Conservation (phyloP, 2,797 vertebrate genomes). For the Parauchenoglanis ngamensis region DNA sequence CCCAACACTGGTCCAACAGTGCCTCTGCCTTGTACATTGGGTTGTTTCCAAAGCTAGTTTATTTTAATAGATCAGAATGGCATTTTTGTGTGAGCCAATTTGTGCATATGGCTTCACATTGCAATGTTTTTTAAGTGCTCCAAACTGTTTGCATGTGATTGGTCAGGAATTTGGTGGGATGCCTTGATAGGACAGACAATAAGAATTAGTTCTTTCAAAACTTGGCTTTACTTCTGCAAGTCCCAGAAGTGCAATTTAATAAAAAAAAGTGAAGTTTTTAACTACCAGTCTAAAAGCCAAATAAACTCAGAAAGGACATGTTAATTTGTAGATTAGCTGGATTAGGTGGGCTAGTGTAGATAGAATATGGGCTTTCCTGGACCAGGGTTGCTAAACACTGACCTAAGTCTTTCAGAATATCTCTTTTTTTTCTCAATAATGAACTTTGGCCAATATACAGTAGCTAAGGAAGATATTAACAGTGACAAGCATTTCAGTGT, state of each 20-base stretch:
- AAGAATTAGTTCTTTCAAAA: neutral
- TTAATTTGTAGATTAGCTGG: neutral
- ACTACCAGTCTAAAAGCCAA: too few species aligned
- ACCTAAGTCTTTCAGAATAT: neutral
- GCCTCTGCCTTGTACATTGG: neutral
- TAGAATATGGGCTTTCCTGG: neutral
- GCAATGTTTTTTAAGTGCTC: neutral
- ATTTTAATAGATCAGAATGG: neutral
- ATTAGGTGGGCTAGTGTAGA: neutral
- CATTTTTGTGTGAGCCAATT: neutral
- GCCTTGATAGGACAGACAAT: neutral
- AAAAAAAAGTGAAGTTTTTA: neutral
- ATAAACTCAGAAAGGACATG: neutral
- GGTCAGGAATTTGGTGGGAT: neutral
- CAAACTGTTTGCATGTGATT: neutral
- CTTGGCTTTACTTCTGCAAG: neutral
- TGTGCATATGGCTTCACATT: neutral
- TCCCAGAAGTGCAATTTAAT: neutral
- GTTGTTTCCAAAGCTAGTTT: neutral
- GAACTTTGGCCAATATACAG: neutral
- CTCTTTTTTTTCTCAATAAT: neutral
- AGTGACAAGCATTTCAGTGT: neutral
- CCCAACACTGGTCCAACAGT: constrained; percentile 2
- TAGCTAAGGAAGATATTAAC: neutral
- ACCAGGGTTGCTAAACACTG: constrained; percentile 26